Conservation (phyloP, 2,113 vertebrate genomes). For the Poicephalus meyeri region DNA sequence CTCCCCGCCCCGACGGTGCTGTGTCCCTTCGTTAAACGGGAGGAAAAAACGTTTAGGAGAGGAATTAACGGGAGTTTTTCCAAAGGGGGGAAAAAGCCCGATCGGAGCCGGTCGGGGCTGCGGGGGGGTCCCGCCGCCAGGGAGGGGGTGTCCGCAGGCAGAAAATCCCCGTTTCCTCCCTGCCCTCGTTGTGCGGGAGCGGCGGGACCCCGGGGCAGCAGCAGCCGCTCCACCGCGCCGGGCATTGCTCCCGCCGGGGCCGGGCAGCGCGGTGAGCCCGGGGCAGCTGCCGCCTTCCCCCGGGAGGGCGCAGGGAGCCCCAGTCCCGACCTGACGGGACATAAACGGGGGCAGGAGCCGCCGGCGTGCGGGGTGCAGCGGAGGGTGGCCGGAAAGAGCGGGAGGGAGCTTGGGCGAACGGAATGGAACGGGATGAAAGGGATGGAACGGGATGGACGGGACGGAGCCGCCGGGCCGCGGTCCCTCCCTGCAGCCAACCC, state of each 20-base stretch:
- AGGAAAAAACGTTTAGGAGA: neutral
- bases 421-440: neutral
- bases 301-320: neutral
- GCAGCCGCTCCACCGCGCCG: no score
- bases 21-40: neutral
- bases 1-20: neutral
- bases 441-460: neutral
- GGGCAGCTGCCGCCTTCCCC: neutral
- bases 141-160: neutral
- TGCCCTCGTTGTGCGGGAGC: neutral
- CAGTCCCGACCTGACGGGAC: neutral
- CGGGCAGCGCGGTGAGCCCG: neutral
- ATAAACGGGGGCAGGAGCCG: neutral
- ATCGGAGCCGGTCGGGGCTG: neutral
- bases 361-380: neutral
- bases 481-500: neutral
- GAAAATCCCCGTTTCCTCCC: neutral
- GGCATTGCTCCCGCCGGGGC: neutral
- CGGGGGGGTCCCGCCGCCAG: fast-evolving
- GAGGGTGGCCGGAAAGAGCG: neutral
- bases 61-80: neutral
- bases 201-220: fast-evolving
- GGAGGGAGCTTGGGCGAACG: neutral
- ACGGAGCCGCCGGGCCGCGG: neutral
- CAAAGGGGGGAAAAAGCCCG: fast-evolving